These are phyloP conservation scores for Myotis davidii DNA, from an alignment of 2,113 vertebrate genomes.

Conservation along the genomic window DNA sequence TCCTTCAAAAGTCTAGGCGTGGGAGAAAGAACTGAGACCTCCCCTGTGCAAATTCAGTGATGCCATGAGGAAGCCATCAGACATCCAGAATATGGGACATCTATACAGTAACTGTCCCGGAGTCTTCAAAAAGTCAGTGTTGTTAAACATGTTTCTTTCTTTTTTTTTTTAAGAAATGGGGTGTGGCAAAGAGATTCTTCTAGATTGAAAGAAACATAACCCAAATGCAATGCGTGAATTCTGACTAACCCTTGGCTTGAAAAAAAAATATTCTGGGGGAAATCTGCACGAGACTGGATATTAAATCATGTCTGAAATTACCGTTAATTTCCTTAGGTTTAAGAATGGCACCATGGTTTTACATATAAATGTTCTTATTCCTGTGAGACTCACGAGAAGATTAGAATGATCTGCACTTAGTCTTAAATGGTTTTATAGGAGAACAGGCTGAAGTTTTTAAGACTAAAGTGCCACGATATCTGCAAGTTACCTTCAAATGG, in stretches of 20 bases:
- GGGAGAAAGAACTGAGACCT: neutral
- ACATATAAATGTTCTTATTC: neutral
- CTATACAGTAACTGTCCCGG: neutral
- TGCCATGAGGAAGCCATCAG: neutral
- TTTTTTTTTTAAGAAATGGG: neutral
- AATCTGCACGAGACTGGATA: neutral
- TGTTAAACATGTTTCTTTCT: neutral
- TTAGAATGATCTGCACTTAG: neutral
- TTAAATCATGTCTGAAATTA: neutral
- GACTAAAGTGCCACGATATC: neutral
- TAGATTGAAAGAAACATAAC: neutral
- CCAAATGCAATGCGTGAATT: neutral
- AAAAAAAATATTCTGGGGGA: neutral
- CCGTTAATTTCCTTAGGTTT: neutral
- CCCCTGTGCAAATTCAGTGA: neutral
- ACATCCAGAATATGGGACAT: neutral
- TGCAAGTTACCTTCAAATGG: neutral
- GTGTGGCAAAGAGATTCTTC: neutral
- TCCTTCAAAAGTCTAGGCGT: neutral
- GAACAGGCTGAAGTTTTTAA: neutral
- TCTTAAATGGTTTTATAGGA: neutral
- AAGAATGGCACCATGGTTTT: neutral
- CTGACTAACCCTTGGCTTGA: neutral
- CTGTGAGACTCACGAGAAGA: neutral
- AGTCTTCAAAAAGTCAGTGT: neutral